Evolutionary conservation across 64 coral and sea anemone species (phyloP).

Genomic region (Stichodactyla helianthus): DNA sequence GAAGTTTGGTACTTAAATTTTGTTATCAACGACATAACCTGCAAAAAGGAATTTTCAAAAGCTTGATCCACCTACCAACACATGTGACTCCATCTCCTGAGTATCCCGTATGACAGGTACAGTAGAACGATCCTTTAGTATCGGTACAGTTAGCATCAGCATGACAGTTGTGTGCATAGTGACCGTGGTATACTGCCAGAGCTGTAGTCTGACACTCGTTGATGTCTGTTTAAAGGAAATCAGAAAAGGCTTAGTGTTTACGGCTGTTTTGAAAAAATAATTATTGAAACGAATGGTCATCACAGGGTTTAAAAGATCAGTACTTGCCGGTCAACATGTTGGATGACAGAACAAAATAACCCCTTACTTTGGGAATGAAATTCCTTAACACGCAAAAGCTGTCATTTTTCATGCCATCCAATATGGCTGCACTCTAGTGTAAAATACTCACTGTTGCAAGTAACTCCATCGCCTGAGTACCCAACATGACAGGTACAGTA

Average conservation of each 20-base stretch:
- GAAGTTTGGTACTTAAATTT: too few relatives aligned
- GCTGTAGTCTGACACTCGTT: conserved; percentile 5
- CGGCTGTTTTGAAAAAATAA: too few relatives aligned
- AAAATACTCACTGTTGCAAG: conserved; percentile 40
- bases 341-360: too few relatives aligned
- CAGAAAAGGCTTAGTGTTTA: not conserved
- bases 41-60: not conserved
- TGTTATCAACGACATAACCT: too few relatives aligned
- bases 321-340: too few relatives aligned
- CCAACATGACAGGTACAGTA: conserved; percentile 62
- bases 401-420: too few relatives aligned
- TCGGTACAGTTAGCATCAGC: conserved; percentile 52
- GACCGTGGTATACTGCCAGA: conserved; percentile 6
- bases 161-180: conserved; percentile 58
- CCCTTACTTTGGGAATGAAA: not conserved
- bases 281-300: too few relatives aligned
- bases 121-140: conserved; percentile 55
- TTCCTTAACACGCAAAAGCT: not conserved
- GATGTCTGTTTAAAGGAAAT: conserved; percentile 8
- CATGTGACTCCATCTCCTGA: conserved; percentile 59
- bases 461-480: conserved; percentile 76
- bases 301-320: too few relatives aligned
- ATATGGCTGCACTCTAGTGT: too few relatives aligned
- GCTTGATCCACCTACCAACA: not conserved
- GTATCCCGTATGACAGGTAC: conserved; percentile 56